A percentile compares a stretch with the other conserved stretches of the same genome.
These are phyloP conservation scores for Littorina saxatilis DNA, from an alignment of 1,140 invertebrate genomes.

Conservation along the genomic window DNA sequence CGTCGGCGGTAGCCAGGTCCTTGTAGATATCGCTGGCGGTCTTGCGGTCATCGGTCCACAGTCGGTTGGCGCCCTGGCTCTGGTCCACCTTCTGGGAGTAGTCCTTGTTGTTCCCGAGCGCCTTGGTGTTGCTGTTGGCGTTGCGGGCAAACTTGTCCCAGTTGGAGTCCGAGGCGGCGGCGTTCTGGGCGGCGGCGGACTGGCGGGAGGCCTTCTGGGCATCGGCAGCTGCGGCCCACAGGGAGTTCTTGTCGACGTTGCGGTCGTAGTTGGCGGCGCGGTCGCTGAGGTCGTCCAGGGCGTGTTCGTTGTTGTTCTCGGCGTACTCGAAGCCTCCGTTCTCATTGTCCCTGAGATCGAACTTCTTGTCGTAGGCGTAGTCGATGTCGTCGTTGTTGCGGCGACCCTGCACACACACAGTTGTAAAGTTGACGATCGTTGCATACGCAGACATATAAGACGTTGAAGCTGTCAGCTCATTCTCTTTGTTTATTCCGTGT, in stretches of 20 bases:
- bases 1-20: constrained; percentile 36
- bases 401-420: too few relatives aligned
- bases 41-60: constrained; percentile 34
- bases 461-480: too few relatives aligned
- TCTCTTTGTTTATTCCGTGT: too few relatives aligned
- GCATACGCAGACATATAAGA: too few relatives aligned
- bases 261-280: constrained; percentile 20
- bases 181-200: constrained; percentile 26
- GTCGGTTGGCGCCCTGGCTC: constrained; percentile 30
- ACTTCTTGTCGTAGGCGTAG: constrained; percentile 43
- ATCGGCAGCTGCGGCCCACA: constrained; percentile 32
- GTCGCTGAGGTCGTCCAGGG: constrained; percentile 33
- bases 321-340: constrained; percentile 31
- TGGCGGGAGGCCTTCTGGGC: constrained; percentile 31
- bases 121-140: constrained; percentile 16
- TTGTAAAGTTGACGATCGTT: too few relatives aligned
- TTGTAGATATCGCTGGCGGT: constrained; percentile 39
- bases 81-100: constrained; percentile 37
- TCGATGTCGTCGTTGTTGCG: constrained; percentile 33
- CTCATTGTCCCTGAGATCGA: constrained; percentile 28
- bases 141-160: constrained; percentile 37
- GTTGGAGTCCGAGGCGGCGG: constrained; percentile 26
- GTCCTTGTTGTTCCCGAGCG: constrained; percentile 39
- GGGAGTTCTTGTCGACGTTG: constrained; percentile 29
- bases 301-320: constrained; percentile 7